Base-by-base conservation (phyloP, 2,113 vertebrate genomes). In the Myrmophylax atrothorax region DNA sequence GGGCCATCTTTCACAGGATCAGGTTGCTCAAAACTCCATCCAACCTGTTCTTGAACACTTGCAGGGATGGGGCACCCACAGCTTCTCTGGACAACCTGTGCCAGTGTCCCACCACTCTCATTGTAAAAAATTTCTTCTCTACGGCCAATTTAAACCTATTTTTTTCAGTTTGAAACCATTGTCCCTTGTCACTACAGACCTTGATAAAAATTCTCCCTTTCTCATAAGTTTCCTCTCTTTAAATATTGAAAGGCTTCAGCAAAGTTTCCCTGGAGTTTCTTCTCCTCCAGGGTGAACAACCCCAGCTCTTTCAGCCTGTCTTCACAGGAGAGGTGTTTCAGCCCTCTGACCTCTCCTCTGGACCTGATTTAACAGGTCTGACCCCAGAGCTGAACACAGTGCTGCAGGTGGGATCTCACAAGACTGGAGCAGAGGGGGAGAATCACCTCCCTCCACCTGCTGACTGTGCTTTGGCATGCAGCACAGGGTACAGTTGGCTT, bases 361-460 rank as follows among this genome's bases (percentile, higher is more conserved):
- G 19, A 68, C 38, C 19, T 7, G 3, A n/a, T 75, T 31, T 31
- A 62, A 15, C 5, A 29, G n/a, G 10, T 67, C 18, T 74, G 44
- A n/a, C 6, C 38, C 15, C 60, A 52, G 29, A 31, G 7, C 44
- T n/a, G 24, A 29, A 3, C 23, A 25, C 16, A n/a, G n/a, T 29
- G 53, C 28, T 68, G 17, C 79, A 31, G 19, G 28, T 33, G 40
- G 7, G 29, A 7, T 49, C 29, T 83, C 79, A 62, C 25, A 8
- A 35, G 38, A 7, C 55, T 35, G n/a, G 40, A 55, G 17, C 6
- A 35, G 55, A 68, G 47, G 17, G 25, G 18, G 17, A 19, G 18
- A 37, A 42, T 69, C 24, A 15, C 17, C 18, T 35, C 55, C 18
- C n/a, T 55, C 0, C 0, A 12, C n/a, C 40, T 62, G 7, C 40